Evolutionary conservation across 2,888 invertebrate genomes (phyloP).

Genomic region (Sarcophaga caerulescens): DNA sequence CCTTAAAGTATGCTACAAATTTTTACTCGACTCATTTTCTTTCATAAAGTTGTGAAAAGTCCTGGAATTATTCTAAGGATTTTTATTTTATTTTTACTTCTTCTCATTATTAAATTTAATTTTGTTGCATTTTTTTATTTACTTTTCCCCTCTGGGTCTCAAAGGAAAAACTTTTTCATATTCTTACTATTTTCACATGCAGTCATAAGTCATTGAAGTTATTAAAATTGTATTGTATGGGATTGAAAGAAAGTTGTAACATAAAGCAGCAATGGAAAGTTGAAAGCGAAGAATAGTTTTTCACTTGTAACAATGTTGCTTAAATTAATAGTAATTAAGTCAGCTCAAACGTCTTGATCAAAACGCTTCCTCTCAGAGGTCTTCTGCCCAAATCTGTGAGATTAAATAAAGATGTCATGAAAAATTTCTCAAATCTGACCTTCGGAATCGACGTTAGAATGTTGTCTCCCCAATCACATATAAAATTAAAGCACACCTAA

Average conservation of each 20-base stretch:
- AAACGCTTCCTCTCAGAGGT: too few relatives aligned
- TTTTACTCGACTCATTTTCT: background rate
- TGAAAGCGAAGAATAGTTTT: background rate
- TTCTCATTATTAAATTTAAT: background rate
- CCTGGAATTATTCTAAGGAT: background rate
- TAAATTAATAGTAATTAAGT: too few relatives aligned
- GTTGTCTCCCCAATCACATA: too few relatives aligned
- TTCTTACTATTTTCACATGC: background rate
- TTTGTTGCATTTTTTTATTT: conserved; percentile 3
- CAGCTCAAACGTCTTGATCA: too few relatives aligned
- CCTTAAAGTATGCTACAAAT: conserved; percentile 29
- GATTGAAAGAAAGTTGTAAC: background rate
- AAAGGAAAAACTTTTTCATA: conserved; percentile 37
- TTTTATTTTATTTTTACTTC: background rate
- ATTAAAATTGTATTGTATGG: conserved; percentile 39
- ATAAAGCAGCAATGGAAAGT: background rate
- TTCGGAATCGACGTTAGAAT: too few relatives aligned
- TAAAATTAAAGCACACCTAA: too few relatives aligned
- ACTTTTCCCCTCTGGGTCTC: background rate
- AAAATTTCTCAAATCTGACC: too few relatives aligned
- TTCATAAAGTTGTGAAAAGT: background rate
- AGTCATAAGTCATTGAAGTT: conserved; percentile 18
- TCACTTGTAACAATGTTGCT: background rate
- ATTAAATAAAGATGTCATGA: too few relatives aligned
- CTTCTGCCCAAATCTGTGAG: too few relatives aligned